Percentiles rank a stretch among this genome's conserved stretches.
Conservation (phyloP, 2,113 vertebrate species). For the Myiozetetes cayanensis region DNA sequence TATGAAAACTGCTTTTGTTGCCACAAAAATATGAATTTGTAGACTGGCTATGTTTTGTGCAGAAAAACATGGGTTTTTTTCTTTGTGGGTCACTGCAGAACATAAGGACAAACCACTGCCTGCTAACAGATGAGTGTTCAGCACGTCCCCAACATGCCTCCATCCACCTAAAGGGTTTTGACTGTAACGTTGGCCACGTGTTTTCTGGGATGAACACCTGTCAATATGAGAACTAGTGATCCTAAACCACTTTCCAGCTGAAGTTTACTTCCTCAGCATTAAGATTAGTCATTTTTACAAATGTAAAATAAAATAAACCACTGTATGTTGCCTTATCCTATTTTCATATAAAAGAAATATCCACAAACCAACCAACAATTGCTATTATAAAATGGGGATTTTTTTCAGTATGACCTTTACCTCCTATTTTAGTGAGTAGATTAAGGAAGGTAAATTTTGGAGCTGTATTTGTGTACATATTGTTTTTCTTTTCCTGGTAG, state of each 20-base stretch:
- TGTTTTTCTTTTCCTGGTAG: background rate
- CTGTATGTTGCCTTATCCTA: background rate
- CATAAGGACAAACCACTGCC: background rate
- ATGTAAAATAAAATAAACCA: background rate
- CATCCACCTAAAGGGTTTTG: background rate
- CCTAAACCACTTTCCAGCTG: background rate
- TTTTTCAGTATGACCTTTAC: background rate
- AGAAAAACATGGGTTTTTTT: background rate
- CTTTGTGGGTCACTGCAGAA: background rate
- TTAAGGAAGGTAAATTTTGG: background rate
- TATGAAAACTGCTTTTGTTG: background rate
- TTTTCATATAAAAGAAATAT: background rate
- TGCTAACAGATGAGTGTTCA: background rate
- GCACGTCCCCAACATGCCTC: too few species aligned
- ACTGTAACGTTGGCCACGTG: fast-evolving
- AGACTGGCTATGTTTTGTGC: background rate
- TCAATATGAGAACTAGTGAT: background rate
- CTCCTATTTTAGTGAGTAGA: background rate
- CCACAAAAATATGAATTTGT: background rate
- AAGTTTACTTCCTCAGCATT: background rate
- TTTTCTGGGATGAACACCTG: background rate
- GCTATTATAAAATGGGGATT: background rate
- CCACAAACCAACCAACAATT: background rate
- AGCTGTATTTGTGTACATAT: background rate
- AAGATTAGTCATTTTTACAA: background rate